phyloP scores from a whole-genome alignment of 1,140 invertebrate species.

The Pseudomyrmex concolor region DNA sequence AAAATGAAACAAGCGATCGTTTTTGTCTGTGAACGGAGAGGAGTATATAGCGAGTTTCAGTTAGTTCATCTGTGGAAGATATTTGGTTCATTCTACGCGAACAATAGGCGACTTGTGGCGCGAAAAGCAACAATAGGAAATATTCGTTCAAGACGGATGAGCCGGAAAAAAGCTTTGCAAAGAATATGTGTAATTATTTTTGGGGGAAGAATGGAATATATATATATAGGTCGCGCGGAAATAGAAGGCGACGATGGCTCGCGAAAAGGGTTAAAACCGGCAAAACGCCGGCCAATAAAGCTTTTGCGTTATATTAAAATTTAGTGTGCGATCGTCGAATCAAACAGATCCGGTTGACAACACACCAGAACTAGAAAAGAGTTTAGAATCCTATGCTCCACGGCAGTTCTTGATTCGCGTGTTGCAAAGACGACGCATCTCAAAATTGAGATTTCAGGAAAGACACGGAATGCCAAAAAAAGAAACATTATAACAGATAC shows the following conservation, averaged over 20 bases:
- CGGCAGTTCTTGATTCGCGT: not conserved
- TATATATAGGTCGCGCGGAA: too few relatives aligned
- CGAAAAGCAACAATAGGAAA: constrained; percentile 2
- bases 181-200: constrained; percentile 56
- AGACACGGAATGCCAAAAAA: not conserved
- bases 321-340: constrained; percentile 19
- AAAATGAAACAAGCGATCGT: too few relatives aligned
- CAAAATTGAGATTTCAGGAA: constrained; percentile 5
- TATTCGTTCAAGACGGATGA: constrained; percentile 33
- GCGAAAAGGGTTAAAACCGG: constrained; percentile 30
- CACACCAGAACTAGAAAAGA: not conserved
- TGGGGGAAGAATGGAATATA: too few relatives aligned
- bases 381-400: not conserved
- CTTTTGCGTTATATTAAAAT: constrained; percentile 73
- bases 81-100: constrained; percentile 2
- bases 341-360: not conserved
- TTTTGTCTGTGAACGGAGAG: too few relatives aligned
- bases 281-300: constrained; percentile 52
- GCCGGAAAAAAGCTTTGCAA: constrained; percentile 27
- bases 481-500: not conserved
- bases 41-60: constrained; percentile 11
- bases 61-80: not conserved
- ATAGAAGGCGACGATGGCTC: constrained; percentile 6
- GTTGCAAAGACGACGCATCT: constrained; percentile 6
- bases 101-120: not conserved